Evolutionary conservation across 2,888 invertebrate species (phyloP), one percentile per base, ranked within the genome.

Genomic region (Ferrisia virgata): DNA sequence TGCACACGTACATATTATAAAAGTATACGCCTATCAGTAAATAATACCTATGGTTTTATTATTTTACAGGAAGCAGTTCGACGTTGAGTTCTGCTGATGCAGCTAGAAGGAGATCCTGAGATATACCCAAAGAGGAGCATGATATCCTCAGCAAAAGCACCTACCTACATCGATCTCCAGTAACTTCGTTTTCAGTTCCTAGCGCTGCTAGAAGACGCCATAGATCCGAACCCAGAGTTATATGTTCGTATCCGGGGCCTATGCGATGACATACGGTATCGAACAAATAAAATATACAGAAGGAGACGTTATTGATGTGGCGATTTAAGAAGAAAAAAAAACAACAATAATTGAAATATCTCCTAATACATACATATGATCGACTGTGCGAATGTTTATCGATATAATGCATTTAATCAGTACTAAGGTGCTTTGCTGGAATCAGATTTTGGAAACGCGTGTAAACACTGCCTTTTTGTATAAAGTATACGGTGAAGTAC

Each of bases 71-170:
- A 39, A 84, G 84, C 64, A 58, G 58, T 84, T 79, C 84, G 28
- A 40, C 79, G 31, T 40, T 84, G 43, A 80, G 84, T 80, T 64
- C 79, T 15, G 31, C 84, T 33, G 85, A 86, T 39, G 85, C 84
- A 22, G 85, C 85, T 9, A 43, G 85, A 18, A 85, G 85, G 69
- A 83, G 85, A 82, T 86, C 85, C 85, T 86, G 85, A 86, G 85
- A 86, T 85, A 79, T 85, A 43, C 80, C 85, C 43, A 86, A 81
- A n/a, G 85, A 85, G 31, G 85, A 84, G 78, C 85, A 85, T 58
- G 79, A 69, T 58, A 84, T 84, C 80, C 80, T 84, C 84, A 64
- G 84, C 69, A 84, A 84, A 84, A 69, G 84, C 84, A 84, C 84
- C 80, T 39, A 64, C 40, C 58, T 84, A 33, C 47, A 84, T 79